Conservation (phyloP, 2,113 vertebrate species). For the Pangasianodon gigas region DNA sequence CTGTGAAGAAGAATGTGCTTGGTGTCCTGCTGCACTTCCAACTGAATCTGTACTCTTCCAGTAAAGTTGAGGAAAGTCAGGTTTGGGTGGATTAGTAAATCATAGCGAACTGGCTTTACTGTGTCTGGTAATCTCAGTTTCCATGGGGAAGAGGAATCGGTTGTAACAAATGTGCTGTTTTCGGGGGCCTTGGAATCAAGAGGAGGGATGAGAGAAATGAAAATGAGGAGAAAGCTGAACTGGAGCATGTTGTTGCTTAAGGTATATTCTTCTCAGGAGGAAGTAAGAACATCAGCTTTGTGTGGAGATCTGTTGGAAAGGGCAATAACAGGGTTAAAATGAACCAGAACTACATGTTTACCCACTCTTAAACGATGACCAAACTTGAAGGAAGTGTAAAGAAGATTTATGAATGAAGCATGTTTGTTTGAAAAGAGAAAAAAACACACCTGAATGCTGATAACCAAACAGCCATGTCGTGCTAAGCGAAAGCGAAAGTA, state of each 20-base stretch:
- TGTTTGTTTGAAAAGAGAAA: not conserved
- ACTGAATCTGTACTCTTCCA: conserved; percentile 72
- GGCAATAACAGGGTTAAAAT: not conserved
- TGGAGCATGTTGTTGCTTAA: not conserved
- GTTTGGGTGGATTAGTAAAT: conserved; percentile 84
- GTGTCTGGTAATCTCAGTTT: conserved; percentile 78
- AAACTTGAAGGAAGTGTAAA: not conserved
- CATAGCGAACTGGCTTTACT: conserved; percentile 77
- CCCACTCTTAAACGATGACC: not conserved
- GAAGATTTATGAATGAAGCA: not conserved
- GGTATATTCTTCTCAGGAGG: not conserved
- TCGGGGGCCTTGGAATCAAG: not conserved
- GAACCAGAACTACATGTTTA: not conserved
- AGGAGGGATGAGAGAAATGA: not conserved
- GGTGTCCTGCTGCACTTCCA: conserved; percentile 72
- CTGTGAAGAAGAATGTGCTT: conserved; percentile 78
- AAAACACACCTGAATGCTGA: not conserved
- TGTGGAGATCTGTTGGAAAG: not conserved
- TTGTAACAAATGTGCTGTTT: not conserved
- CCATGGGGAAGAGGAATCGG: conserved; percentile 76
- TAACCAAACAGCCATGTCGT: not conserved
- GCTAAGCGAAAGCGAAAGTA: conserved; percentile 33
- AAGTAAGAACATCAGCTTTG: not conserved
- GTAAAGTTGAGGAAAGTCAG: conserved; percentile 79
- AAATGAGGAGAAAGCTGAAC: not conserved